Conservation (phyloP, 2,797 vertebrate genomes). For the Pangasius larnaudii region DNA sequence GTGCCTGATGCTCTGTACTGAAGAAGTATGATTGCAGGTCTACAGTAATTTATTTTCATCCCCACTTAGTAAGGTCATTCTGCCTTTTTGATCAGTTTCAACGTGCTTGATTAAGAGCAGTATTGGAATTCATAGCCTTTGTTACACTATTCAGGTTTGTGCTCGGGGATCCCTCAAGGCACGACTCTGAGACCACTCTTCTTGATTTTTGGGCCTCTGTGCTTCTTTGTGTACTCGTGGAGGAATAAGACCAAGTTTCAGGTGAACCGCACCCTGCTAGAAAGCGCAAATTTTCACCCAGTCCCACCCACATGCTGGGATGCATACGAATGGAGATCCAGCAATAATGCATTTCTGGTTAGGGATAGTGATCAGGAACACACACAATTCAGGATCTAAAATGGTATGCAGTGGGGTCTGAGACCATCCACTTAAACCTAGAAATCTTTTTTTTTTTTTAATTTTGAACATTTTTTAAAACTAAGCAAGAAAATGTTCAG, state of each 20-base stretch:
- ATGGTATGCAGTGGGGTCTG: not conserved
- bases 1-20: not conserved
- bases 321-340: not conserved
- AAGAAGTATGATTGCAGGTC: not conserved
- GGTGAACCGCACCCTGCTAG: not conserved
- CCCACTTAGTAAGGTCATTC: not conserved
- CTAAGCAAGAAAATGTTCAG: not conserved
- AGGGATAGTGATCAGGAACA: not conserved
- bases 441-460: not conserved
- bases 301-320: not conserved
- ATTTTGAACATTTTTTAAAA: too few relatives aligned
- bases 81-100: not conserved
- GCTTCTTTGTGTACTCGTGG: not conserved
- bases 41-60: not conserved
- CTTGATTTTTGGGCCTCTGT: not conserved
- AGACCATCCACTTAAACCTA: not conserved
- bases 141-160: not conserved
- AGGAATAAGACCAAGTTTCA: slow-evolving; percentile 21
- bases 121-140: not conserved
- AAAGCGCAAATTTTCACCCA: not conserved
- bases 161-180: slow-evolving; percentile 1
- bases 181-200: not conserved
- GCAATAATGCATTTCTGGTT: not conserved
- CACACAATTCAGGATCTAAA: not conserved
- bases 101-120: not conserved